Evolutionary conservation across 2,113 vertebrate species (phyloP), one percentile per base, ranked within the genome.

Genomic region (Amblyornis subalaris): DNA sequence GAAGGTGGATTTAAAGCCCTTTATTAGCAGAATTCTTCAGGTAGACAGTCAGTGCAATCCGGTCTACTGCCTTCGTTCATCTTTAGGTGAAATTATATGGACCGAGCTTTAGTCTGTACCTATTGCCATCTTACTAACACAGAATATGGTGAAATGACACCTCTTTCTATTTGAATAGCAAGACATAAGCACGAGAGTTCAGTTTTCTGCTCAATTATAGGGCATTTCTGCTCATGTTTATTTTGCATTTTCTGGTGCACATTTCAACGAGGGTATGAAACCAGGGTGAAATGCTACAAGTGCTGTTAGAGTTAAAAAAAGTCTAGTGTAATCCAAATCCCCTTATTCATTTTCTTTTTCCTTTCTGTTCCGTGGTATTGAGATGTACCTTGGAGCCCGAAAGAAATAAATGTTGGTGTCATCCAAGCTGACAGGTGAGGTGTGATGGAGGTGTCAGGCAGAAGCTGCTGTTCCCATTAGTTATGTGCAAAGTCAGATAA

Each of bases 341-440:
- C 24, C 3, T 22, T 22, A 5, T 12, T 33, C 0, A 0, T 14
- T 26, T 28, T 51, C 45, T 53, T 44, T 6, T 38, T 38, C 36
- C 2, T 15, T 25, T 79, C 10, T 76, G 0, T 36, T 79, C 14
- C 47, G 10, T 54, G 18, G 9, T 48, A 58, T 33, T 2, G 5
- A 28, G 17, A 25, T 54, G 14, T 23, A 57, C 14, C 16, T 42
- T 51, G 38, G 44, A 17, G 23, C 6, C 10, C 78, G 61, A 36
- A 72, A 77, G 11, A 77, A 64, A 42, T 38, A 61, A 62, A 31
- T 54, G 2, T 36, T 62, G 21, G 4, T 75, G 47, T 47, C 28
- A 50, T 31, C 19, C 25, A 47, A 74, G 10, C 0, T 77, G 44
- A n/a, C 48, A 62, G 35, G 54, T 62, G 38, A 73, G 28, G 3